Evolutionary conservation across 1,140 invertebrate genomes (phyloP), one percentile per base, ranked within the genome.

Genomic region (Probaryconus sp.): DNA sequence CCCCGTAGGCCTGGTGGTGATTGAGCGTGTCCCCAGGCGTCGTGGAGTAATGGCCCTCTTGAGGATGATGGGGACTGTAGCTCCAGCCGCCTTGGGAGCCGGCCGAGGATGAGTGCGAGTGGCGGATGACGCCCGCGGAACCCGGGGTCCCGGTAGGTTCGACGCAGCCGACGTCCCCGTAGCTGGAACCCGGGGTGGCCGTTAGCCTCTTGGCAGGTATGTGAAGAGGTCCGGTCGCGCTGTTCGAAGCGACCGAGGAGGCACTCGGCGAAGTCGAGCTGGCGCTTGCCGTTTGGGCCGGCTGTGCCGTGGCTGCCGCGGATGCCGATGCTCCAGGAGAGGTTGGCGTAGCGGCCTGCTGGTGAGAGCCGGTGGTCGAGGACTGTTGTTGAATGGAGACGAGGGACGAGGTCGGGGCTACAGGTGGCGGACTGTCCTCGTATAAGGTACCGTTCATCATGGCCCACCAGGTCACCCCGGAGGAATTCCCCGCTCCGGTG

Each of bases 391-490:
- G 81, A 83, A 89, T 75, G 75, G 88, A 81, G 60, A 88, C 83
- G 67, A 89, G 78, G 56, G 83, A 82, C 45, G 86, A 80, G 65
- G 84, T 89, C 72, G 90, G 90, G 55, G 87, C 89, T 77, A 89
- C 86, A 38, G 90, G 90, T 79, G 92, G 91, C 81, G 91, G 92
- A 86, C 91, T 91, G 87, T 94, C 92, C 85, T 93, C 92, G 90
- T 94, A 93, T 42, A 91, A 84, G 80, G 89, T 88, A 76, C 89
- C 92, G 91, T 94, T 94, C 93, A 94, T 94, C 93, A 94, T 94
- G 91, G 88, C 86, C 91, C 93, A 93, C 92, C 92, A 93, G 88
- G 91, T 91, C 89, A 93, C 91, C 91, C 92, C 92, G 92, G 92
- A 89, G 90, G 90, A 89, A 90, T 90, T 89, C 89, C 91, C 92